Conservation (phyloP, 2,888 invertebrate species). For the Tuberolachnus salignus region DNA sequence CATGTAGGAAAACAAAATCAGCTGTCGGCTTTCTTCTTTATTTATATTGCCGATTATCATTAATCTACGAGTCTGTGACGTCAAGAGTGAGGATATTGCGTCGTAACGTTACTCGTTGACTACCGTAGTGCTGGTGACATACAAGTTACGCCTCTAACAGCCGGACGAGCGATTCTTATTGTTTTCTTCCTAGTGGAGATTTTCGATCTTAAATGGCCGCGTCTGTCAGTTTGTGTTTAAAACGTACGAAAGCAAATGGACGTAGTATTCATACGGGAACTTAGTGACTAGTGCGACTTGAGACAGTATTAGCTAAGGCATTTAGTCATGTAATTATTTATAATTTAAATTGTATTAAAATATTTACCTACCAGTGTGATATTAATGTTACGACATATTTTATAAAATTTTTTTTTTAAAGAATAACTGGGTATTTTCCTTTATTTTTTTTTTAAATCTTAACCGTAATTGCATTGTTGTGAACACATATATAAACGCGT, state of each 20-base stretch:
- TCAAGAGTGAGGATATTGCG: slow-evolving; percentile 34
- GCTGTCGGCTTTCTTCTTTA: slow-evolving; percentile 45
- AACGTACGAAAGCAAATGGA: slow-evolving; percentile 31
- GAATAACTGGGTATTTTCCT: slow-evolving; percentile 34
- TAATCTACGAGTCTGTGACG: slow-evolving; percentile 16
- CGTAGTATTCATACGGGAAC: slow-evolving; percentile 37
- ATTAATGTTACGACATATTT: slow-evolving; percentile 52
- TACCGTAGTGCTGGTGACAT: too few species aligned
- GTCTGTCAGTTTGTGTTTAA: slow-evolving; percentile 13
- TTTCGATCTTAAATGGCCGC: slow-evolving; percentile 50
- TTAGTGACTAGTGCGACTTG: slow-evolving; percentile 25
- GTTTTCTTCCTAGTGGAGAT: slow-evolving; percentile 36
- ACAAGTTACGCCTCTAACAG: slow-evolving; percentile 30
- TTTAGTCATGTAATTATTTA: slow-evolving; percentile 56
- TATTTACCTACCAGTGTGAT: slow-evolving; percentile 47
- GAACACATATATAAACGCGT: slow-evolving; percentile 23
- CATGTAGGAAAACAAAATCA: slow-evolving; percentile 32
- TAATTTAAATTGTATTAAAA: slow-evolving; percentile 47
- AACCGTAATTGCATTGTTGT: slow-evolving; percentile 14
- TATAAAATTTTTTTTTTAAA: slow-evolving; percentile 44
- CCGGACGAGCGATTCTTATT: not conserved
- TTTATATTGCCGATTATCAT: not conserved
- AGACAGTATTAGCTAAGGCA: slow-evolving; percentile 51
- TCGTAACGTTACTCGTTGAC: not conserved
- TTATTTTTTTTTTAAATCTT: slow-evolving; percentile 22